Base-by-base conservation (phyloP, 2,113 vertebrate species). In the Megaleporinus macrocephalus region DNA sequence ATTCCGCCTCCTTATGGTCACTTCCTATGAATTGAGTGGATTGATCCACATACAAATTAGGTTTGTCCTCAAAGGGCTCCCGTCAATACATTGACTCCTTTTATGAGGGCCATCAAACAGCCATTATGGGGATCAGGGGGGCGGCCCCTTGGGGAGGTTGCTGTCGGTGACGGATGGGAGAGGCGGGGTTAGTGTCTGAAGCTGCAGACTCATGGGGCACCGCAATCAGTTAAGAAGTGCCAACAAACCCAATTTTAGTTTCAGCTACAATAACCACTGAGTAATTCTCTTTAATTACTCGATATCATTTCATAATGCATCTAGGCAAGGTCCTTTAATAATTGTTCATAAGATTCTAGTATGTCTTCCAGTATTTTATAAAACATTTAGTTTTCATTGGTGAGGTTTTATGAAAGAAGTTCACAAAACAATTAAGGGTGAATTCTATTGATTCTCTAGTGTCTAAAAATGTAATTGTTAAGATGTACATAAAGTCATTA, bases 61-160 rank as follows among this genome's bases (percentile, higher is more conserved):
- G 90, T 86, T 88, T 86, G 91, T 95, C 92, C 93, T 94, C 93
- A 95, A 94, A 95, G 94, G 93, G 90, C 89, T 90, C 72, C 86
- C 92, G 86, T 97, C 96, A 94, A 98, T 97, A 96, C 95, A 98
- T 97, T 96, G 96, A 98, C 96, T 95, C 91, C 93, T 95, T 95
- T 97, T 97, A 97, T 96, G 95, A 98, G 96, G 91, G 91, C 94
- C 95, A 97, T 98, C 95, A 96, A 95, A 96, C 95, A 96, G 92
- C 95, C 95, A 97, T 98, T 96, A 96, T 95, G 94, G 93, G 93
- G 94, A 92, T 94, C 92, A 91, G 90, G 91, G 90, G 93, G 91
- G 89, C 89, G 88, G 92, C 91, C 93, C 93, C 94, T 94, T 93
- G 92, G 93, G 94, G 93, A 94, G 94, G 91, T 92, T 94, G 94